Evolutionary conservation across 1,140 invertebrate species (phyloP).

Genomic region (Ceratosolen fusciceps): DNA sequence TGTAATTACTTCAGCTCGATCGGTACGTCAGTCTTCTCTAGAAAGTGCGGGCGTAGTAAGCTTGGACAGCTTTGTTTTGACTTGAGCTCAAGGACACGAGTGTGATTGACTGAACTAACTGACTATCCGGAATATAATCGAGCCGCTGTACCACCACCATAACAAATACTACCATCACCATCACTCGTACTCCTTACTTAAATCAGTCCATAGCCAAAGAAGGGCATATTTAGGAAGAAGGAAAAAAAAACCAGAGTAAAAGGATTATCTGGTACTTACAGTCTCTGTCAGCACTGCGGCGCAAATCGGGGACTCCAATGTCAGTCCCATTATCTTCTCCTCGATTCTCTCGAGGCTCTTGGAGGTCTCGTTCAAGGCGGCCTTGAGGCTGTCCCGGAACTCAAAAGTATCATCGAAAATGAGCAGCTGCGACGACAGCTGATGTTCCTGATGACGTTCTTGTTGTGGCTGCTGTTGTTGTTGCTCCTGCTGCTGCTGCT

Average conservation of each 20-base stretch:
- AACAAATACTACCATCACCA: not conserved
- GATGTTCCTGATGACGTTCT: no score
- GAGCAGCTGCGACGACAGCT: conserved; percentile 40
- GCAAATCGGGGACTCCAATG: not conserved
- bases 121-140: no score
- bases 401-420: conserved; percentile 52
- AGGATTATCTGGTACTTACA: conserved; percentile 55
- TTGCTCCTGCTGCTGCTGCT: not conserved
- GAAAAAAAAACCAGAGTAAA: not conserved
- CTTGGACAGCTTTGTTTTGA: no score
- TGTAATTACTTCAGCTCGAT: no score
- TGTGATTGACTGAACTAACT: no score
- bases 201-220: not conserved
- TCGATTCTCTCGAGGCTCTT: conserved; percentile 54
- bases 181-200: conserved; percentile 3
- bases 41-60: no score
- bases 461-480: no score
- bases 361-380: not conserved
- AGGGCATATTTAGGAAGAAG: not conserved
- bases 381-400: conserved; percentile 25
- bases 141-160: not conserved
- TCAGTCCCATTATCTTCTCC: conserved; percentile 49
- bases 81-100: no score
- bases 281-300: conserved; percentile 61
- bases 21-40: no score